Base-by-base conservation (phyloP, 2,888 invertebrate species). In the Drosophila anceps region DNA sequence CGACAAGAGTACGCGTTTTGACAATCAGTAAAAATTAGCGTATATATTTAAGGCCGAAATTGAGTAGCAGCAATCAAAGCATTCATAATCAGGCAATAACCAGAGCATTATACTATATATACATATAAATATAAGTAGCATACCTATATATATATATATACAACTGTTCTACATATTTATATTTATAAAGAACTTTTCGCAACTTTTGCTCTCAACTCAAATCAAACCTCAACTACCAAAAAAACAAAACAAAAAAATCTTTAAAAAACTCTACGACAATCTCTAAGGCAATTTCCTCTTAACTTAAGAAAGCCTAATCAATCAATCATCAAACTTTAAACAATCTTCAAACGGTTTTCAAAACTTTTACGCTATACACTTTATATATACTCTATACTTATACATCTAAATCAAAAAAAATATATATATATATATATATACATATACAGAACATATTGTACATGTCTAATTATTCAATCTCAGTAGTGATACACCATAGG, bases 1-100 rank as follows among this genome's bases (percentile, higher is more conserved):
- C 87, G 79, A 91, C 88, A 92, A 93, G 92, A 92, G 90, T 90
- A 90, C 91, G 93, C 93, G 93, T 93, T 92, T 93, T 92, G 93
- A 93, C 93, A 93, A 93, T 93, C 93, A 93, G 89, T 84, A 81
- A 88, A 86, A 90, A 90, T 90, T 92, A 92, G 92, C 92, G 92
- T 91, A 82, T 76, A 71, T 60, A 78, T 82, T 73, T 78, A 79
- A 64, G 61, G 69, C 81, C 76, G 58, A 64, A 41, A 48, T 79
- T 72, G 67, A 68, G 61, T 50, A 71, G 60, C 79, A 62, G 39
- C 65, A 77, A 78, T 69, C 66, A 41, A 75, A 79, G 75, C 76
- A 79, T 70, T 67, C 79, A 70, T 59, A 69, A 41, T 37, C 78
- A 69, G 74, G 64, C 75, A 79, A 35, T 50, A 58, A 67, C 20